Evolutionary conservation across 2,797 vertebrate genomes (phyloP), one percentile per base, ranked within the genome.

Genomic region (Syngnathus acus): DNA sequence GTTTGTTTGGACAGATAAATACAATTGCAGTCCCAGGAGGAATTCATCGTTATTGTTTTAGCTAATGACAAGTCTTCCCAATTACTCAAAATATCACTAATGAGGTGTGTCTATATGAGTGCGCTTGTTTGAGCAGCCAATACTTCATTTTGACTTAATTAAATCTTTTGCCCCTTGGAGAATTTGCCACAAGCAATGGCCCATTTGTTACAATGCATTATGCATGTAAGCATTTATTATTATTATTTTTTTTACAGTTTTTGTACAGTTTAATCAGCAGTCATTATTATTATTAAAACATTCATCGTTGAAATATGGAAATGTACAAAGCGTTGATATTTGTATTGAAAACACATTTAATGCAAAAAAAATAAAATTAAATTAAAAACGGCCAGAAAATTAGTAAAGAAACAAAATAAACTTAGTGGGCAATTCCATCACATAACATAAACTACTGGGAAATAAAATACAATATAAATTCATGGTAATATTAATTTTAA

Each of bases 1-100:
- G 53, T 45, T 37, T 32, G 64, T 61, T 14, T 32, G 40, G 74
- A 78, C 43, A 40, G 75, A 78, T 77, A 75, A 80, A 80, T 71
- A 62, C 57, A 65, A 66, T 57, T 73, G 54, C n/a, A 54, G 26
- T 79, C 78, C 70, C 72, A 21, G 42, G 76, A 77, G 77, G 81
- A 80, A 73, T 63, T 65, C 51, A 48, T 60, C 61, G 67, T 39
- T 75, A 65, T 75, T 78, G 67, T 74, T 77, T 78, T 75, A 69
- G 73, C 66, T 75, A 66, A 79, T 78, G 67, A 47, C 59, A 71
- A 64, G 68, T 70, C 65, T 39, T 73, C 61, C 75, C 70, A 50
- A 80, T 77, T 48, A 75, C 65, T 76, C 32, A 68, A 66, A 79
- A 73, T 75, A 67, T 48, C 55, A 26, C 40, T 78, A 67, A 79